Evolutionary conservation across 2,113 vertebrate genomes (phyloP).

Genomic region (Ellobius talpinus): DNA sequence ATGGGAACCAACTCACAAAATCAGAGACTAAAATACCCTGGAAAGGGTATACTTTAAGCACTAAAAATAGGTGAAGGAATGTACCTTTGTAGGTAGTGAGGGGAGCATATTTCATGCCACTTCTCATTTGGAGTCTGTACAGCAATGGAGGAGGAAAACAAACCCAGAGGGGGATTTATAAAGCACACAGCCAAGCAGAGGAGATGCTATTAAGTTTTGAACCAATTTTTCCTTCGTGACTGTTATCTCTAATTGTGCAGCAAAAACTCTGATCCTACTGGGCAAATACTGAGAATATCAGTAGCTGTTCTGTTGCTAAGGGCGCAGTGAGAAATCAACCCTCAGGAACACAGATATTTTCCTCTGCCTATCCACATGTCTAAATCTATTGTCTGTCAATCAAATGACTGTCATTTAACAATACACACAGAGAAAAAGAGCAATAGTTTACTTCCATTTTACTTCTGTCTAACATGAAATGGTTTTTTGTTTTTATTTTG

Average conservation of each 20-base stretch:
- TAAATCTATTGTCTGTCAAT: background rate
- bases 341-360: background rate
- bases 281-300: background rate
- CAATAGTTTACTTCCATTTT: background rate
- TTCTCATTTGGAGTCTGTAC: background rate
- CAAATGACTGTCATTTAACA: background rate
- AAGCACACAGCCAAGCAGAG: background rate
- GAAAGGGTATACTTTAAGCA: constrained; percentile 64
- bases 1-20: constrained; percentile 63
- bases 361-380: background rate
- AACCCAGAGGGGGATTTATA: background rate
- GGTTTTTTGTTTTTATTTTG: background rate
- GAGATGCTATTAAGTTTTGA: background rate
- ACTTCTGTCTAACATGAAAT: background rate
- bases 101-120: constrained; percentile 12
- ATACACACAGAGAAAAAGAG: background rate
- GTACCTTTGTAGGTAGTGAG: constrained; percentile 36
- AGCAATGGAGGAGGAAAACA: background rate
- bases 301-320: background rate
- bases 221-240: background rate
- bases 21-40: constrained; percentile 67
- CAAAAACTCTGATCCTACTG: background rate
- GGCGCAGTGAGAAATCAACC: background rate
- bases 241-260: background rate
- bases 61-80: constrained; percentile 68